These are phyloP conservation scores for Gandaritis pyraliata DNA, from an alignment of 2,888 invertebrate genomes.

Conservation along the genomic window DNA sequence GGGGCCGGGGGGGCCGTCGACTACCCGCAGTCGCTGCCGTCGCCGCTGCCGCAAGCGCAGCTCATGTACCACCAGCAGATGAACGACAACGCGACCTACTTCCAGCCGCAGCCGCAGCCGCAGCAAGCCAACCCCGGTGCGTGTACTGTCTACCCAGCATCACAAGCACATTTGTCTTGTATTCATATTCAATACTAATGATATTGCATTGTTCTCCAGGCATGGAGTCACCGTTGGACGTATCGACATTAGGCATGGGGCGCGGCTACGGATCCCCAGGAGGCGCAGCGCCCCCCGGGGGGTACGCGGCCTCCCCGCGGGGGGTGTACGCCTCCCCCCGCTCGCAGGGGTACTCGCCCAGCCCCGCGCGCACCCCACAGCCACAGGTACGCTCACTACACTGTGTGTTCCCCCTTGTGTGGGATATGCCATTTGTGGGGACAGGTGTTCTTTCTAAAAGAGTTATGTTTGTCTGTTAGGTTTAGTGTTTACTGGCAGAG, in stretches of 20 bases:
- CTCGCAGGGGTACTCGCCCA: conserved; percentile 71
- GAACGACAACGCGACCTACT: conserved; percentile 59
- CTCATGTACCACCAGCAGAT: conserved; percentile 59
- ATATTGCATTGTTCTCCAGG: conserved; percentile 32
- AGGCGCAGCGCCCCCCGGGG: conserved; percentile 43
- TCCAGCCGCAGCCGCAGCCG: conserved; percentile 58
- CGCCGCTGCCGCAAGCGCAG: conserved; percentile 44
- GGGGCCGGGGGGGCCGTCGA: conserved; percentile 34
- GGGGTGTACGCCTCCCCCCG: conserved; percentile 75
- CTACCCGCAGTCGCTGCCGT: conserved; percentile 56
- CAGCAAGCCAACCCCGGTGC: conserved; percentile 45
- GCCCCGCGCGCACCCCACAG: conserved; percentile 66
- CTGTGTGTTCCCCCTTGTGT: no score
- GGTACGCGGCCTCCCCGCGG: conserved; percentile 66
- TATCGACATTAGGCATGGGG: conserved; percentile 42
- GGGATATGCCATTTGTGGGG: no score
- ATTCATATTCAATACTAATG: no score
- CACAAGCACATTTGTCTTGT: no score
- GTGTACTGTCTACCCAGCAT: neutral
- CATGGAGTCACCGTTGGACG: conserved; percentile 62
- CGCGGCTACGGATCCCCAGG: conserved; percentile 57
- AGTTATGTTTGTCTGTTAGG: neutral
- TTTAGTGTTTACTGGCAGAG: no score
- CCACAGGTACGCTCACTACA: conserved; percentile 53
- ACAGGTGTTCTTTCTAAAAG: no score